Evolutionary conservation across 2,888 invertebrate genomes (phyloP), one percentile per base, ranked within the genome.

Genomic region (Drosophila maculinotata): DNA sequence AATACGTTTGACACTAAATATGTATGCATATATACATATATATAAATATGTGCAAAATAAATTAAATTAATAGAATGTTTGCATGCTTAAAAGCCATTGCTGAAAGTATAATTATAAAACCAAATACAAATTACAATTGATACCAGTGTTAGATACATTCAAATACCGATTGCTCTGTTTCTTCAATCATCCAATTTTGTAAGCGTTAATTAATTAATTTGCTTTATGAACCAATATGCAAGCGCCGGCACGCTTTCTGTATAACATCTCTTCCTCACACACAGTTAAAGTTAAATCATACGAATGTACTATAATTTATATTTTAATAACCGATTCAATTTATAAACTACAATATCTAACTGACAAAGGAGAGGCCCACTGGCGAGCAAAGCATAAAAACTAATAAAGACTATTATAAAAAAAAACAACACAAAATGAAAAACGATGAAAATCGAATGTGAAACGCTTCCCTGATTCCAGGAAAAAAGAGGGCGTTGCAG

Each of bases 161-260:
- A 30, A 33, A 38, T 42, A 48, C 12, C 58, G 17, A 65, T 69
- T 68, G 57, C 76, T 79, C 67, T 59, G 72, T 74, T 79, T 62
- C 51, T 49, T n/a, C 9, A 20, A 39, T 38, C 45, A 42, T 23
- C 5, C 35, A 58, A 36, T 42, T 73, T 42, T 63, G 57, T 59
- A 36, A 69, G 31, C 30, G 28, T 51, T 51, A 23, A 28, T 25
- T 6, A 15, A n/a, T 28, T 45, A n/a, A n/a, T 31, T 47, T 52
- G 64, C 64, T 62, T 52, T 45, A 64, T 7, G 7, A 28, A 48
- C 35, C 2, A 26, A 38, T 36, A 51, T 58, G 48, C 71, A 59
- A 58, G 59, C 67, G 67, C 67, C 59, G 20, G 59, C 77, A 76
- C 79, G 86, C 76, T 74, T 59, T 30, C 35, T 54, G 42, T 57